Conservation (phyloP, 2,888 invertebrate species). For the Orthosia incerta region DNA sequence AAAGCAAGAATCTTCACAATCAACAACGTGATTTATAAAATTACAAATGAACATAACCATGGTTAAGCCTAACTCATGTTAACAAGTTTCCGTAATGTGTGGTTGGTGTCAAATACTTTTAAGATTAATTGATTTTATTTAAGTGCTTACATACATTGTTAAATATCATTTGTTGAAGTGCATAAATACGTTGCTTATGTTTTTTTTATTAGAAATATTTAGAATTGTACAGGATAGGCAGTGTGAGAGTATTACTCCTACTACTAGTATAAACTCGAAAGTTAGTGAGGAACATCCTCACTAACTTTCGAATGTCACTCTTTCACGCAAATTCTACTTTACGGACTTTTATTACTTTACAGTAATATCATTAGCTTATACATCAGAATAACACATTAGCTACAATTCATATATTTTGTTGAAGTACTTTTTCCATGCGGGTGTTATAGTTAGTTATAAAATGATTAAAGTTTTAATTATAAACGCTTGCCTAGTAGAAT, state of each 20-base stretch:
- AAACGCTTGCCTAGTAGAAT: neutral
- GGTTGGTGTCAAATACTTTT: neutral
- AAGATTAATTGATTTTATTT: neutral
- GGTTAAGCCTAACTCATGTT: neutral
- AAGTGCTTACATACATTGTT: no score
- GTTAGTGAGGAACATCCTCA: no score
- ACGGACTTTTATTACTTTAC: no score
- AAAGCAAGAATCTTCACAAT: conserved; percentile 52
- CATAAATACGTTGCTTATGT: neutral
- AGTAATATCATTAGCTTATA: no score
- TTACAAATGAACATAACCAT: conserved; percentile 43
- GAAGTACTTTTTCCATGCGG: no score
- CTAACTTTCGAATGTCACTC: no score
- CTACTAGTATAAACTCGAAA: no score
- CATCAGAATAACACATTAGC: no score
- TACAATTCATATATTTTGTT: no score
- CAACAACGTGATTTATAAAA: conserved; percentile 28
- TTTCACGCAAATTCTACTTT: no score
- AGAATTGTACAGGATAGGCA: neutral
- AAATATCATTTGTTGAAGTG: neutral
- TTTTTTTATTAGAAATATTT: conserved; percentile 1
- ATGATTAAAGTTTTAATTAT: neutral
- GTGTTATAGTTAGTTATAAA: neutral
- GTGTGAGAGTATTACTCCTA: neutral
- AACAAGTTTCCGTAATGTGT: neutral